Evolutionary conservation across 2,113 vertebrate genomes (phyloP).

Genomic region (Serinus canaria): DNA sequence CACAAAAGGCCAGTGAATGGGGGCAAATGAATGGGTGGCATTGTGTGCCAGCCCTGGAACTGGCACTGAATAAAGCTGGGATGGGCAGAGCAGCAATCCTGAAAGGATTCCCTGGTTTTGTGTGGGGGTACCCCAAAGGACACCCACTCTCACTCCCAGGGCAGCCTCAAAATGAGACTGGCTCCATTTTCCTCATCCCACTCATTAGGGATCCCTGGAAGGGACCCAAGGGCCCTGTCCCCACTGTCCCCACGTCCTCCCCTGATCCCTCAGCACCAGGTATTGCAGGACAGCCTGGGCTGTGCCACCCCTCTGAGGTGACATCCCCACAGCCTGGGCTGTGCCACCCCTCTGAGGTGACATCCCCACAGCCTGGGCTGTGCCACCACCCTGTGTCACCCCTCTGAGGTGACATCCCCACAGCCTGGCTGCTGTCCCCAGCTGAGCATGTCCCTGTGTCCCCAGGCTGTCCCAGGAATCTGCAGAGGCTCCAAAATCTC

Average conservation of each 20-base stretch:
- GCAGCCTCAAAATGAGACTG: not conserved
- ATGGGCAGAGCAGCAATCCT: not conserved
- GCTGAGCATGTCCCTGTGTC: not conserved
- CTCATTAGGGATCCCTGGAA: not conserved
- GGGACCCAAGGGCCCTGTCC: not conserved
- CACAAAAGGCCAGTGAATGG: conserved; percentile 12
- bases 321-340: not conserved
- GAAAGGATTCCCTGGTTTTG: not conserved
- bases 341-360: too few species aligned
- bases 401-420: not conserved
- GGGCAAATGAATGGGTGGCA: conserved; percentile 51
- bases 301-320: not conserved
- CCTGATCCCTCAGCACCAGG: not conserved
- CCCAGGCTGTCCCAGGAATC: too few species aligned
- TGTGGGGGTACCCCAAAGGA: not conserved
- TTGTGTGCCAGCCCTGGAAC: conserved; percentile 37
- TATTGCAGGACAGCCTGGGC: not conserved
- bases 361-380: too few species aligned
- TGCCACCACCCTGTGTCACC: too few species aligned
- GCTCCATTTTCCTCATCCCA: not conserved
- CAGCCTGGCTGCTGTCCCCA: not conserved
- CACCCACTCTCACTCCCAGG: not conserved
- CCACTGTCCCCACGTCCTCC: not conserved
- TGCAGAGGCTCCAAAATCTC: too few species aligned
- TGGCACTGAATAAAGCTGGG: not conserved